Base-by-base conservation (phyloP, 37 sponge, comb jelly and placozoan species). In the Oscarella lobularis region DNA sequence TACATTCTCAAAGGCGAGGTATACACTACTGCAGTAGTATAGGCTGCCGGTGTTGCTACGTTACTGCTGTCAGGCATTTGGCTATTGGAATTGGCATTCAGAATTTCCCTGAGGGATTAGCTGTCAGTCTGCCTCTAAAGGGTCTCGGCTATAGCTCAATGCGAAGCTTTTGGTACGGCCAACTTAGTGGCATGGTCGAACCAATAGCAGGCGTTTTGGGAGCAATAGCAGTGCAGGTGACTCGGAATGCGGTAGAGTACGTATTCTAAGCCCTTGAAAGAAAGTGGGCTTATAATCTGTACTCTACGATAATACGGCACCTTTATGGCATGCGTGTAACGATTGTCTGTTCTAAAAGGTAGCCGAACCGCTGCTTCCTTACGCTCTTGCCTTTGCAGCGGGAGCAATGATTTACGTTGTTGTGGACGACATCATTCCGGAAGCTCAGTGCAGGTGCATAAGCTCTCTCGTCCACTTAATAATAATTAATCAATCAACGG, bases 341-440 rank as follows among this genome's bases (percentile, higher is more conserved):
- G n/a, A n/a, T n/a, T n/a, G n/a, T n/a, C n/a, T n/a, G n/a, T 48
- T 9, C 60, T 48, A 48, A 3, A 72, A 89, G 87, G 40, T 96
- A 20, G 93, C 85, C 73, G 90, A 92, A 66, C 90, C 90, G 27
- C 66, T 92, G 31, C 81, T 96, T 5, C 93, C 97, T 0, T 86
- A 88, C 74, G 90, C 97, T 3, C 82, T 96, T 31, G 78, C 97
- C n/a, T 96, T 96, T 87, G 97, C 97, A 36, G 97, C 93, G 48
- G 97, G 97, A 38, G 97, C 97, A 14, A 96, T 96, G 97, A 87
- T 96, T 3, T 92, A 80, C 72, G 97, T 96, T 34, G 97, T 96
- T 5, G 74, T 83, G 0, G 88, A 96, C 75, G 97, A 96, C 67
- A 88, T 96, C 34, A 80, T 96, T 0, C 97, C 97, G 20, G 97